Evolutionary conservation across 2,113 vertebrate species (phyloP), one percentile per base, ranked within the genome.

Genomic region (Philantomba maxwellii): DNA sequence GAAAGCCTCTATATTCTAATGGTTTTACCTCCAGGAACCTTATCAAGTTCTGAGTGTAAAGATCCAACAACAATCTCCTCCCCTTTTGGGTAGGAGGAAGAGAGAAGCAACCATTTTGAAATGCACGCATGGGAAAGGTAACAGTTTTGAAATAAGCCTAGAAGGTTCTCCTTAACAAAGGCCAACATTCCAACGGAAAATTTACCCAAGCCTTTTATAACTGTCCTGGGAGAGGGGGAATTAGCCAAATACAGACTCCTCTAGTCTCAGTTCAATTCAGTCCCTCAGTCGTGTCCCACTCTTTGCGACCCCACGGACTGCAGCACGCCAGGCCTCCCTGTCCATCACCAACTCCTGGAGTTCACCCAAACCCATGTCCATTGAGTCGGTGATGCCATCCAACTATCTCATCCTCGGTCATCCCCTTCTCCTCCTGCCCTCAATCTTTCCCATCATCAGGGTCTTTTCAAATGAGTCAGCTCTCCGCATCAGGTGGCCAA

Each of bases 61-160:
- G 84, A 88, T 58, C 39, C 43, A 91, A 86, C 55, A 90, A 94
- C 45, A 81, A 86, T 51, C 57, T 87, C 94, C 57, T 94, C 66
- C 85, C 15, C n/a, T 97, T 84, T 96, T 25, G 7, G n/a, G 16
- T 51, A 82, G 51, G 26, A 80, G 6, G 16, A 83, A 21, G 64
- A 60, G 53, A 88, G 87, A 96, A 87, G 78, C 58, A 97, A 91
- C 57, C 51, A 64, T 86, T 83, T 28, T 85, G 47, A 96, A 92
- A 95, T 70, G 36, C 2, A 0, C 85, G 16, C 77, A 83, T 43
- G 28, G 26, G 43, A 49, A 96, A 94, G 85, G 17, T 55, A 95
- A 83, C 10, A 39, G 55, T 89, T 97, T 78, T 89, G 55, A 89
- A 96, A 75, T 78, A 95, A 97, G 7, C 51, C 70, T 39, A 82